Evolutionary conservation across 2,888 invertebrate genomes (phyloP), one percentile per base, ranked within the genome.

Genomic region (Heliothis peltigera): DNA sequence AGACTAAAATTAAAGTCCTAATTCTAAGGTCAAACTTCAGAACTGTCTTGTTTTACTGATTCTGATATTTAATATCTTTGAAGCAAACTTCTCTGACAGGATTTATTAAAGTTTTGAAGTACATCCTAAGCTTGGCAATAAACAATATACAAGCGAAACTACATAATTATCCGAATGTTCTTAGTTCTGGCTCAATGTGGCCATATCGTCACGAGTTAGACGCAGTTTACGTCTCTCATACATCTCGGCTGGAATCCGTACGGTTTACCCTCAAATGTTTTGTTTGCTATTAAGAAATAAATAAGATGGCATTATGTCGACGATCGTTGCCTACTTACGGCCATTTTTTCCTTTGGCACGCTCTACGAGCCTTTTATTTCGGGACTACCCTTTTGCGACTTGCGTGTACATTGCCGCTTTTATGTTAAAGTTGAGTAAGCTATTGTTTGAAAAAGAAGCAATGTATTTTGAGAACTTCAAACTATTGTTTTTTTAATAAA

Each of bases 281-380:
- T 85, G 84, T 85, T 80, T 79, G 82, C 86, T 86, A 87, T 89
- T 88, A 87, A 85, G 84, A 86, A 83, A 87, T 84, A 89, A 87
- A 87, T 84, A 88, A 86, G 79, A 81, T 78, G 78, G 80, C 81
- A 84, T 85, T 84, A 85, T 82, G 85, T 83, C 79, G 83, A 79
- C 84, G 71, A 87, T 86, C 82, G 85, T 75, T 84, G 64, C 67
- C 79, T 79, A 61, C 64, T 81, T 81, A 81, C 79, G 59, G 73
- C 42, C 62, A 64, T 79, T 79, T 74, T 87, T 87, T 86, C 84
- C 84, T 82, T 78, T 80, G 80, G 80, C 81, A 80, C 77, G 77
- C 76, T 81, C 73, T 66, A 68, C 70, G 67, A 66, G 62, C 61
- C 75, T 59, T 70, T 67, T 56, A 70, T 61, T 58, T 59, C 58